A percentile compares a stretch with the other conserved stretches of the same genome.
Conservation (phyloP, 2,888 invertebrate species). For the Drosophila yooni region DNA sequence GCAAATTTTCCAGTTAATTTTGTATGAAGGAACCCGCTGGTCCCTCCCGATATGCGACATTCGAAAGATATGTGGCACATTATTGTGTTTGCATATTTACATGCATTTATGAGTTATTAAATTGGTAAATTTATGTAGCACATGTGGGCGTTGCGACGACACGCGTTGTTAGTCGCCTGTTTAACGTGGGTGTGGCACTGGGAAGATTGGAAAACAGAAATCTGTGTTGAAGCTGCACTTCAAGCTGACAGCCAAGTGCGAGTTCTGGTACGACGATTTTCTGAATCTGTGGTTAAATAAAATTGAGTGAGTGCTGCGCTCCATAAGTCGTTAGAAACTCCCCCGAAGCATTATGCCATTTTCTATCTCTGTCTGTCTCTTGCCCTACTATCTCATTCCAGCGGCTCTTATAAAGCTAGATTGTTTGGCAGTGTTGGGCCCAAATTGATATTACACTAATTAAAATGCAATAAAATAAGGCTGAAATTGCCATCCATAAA, state of each 20-base stretch:
- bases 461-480: slow-evolving; percentile 83
- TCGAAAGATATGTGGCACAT: slow-evolving; percentile 78
- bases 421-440: slow-evolving; percentile 37
- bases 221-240: slow-evolving; percentile 12
- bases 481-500: slow-evolving; percentile 76
- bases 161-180: slow-evolving; percentile 65
- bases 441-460: slow-evolving; percentile 84
- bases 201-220: slow-evolving; percentile 9
- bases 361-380: slow-evolving; percentile 1
- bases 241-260: slow-evolving; percentile 48
- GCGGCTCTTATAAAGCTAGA: slow-evolving; percentile 20
- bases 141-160: slow-evolving; percentile 74
- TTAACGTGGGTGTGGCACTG: slow-evolving; percentile 62
- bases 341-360: slow-evolving; percentile 1
- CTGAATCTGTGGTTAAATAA: slow-evolving; percentile 53
- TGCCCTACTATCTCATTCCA: background rate
- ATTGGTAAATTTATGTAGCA: slow-evolving; percentile 72
- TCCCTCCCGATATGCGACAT: slow-evolving; percentile 64
- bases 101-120: slow-evolving; percentile 80
- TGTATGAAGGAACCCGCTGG: slow-evolving; percentile 33
- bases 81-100: slow-evolving; percentile 69
- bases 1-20: slow-evolving; percentile 73
- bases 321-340: slow-evolving; percentile 28
- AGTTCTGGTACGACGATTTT: slow-evolving; percentile 25
- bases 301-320: slow-evolving; percentile 57